Conservation (phyloP, 2,888 invertebrate genomes). For the Amphipoea lucens region DNA sequence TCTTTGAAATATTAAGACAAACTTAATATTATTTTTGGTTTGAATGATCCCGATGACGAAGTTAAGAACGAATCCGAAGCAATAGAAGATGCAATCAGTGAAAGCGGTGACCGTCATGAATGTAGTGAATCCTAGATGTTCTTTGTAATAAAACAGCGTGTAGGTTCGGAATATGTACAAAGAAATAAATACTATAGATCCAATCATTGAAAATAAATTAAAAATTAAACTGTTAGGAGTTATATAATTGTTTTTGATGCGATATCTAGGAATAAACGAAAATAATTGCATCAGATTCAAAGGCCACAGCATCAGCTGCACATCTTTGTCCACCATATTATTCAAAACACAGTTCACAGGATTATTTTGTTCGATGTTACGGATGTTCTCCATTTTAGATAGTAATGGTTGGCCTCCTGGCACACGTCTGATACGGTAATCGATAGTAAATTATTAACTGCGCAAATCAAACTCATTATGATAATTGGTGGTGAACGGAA, state of each 20-base stretch:
- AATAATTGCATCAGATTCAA: slow-evolving; percentile 14
- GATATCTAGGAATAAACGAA: slow-evolving; percentile 3
- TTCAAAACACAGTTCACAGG: not conserved
- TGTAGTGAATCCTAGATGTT: not conserved
- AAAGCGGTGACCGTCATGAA: not conserved
- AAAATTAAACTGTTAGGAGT: not conserved
- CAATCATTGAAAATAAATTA: not conserved
- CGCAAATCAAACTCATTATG: not conserved
- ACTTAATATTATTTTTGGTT: slow-evolving; percentile 3
- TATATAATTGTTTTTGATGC: slow-evolving; percentile 18
- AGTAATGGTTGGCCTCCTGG: not conserved
- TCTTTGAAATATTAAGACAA: slow-evolving; percentile 21
- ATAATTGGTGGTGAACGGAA: not conserved
- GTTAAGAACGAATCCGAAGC: slow-evolving; percentile 6
- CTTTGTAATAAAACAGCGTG: not conserved
- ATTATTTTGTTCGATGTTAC: not conserved
- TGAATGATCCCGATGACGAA: slow-evolving; percentile 7
- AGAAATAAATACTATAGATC: not conserved
- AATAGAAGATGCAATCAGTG: slow-evolving; percentile 6
- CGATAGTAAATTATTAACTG: not conserved
- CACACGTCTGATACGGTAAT: not conserved
- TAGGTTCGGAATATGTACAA: not conserved
- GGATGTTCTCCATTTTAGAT: not conserved
- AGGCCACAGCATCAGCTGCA: slow-evolving; percentile 24
- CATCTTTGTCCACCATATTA: slow-evolving; percentile 18